Evolutionary conservation across 2,888 invertebrate species (phyloP), one percentile per base, ranked within the genome.

Genomic region (Callinectes sapidus): DNA sequence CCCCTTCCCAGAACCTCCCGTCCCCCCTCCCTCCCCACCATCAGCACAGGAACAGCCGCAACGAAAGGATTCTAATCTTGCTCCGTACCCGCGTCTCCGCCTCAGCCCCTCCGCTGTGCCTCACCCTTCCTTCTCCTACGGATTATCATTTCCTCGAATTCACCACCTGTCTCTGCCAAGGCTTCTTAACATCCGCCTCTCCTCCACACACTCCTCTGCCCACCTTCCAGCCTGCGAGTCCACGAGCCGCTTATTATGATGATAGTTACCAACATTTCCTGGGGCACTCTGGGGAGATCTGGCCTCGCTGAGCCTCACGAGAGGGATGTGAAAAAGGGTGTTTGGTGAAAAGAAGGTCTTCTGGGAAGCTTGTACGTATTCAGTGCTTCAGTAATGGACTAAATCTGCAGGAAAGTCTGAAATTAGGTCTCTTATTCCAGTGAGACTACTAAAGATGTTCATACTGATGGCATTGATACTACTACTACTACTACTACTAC

Each of bases 61-160:
- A 81, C 81, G 32, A 81, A 81, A 81, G 81, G 81, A 81, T 81
- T 81, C 81, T 81, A 81, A 81, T 81, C 81, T 32, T 81, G 48
- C 81, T 81, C 16, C 81, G 35, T 81, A 32, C 81, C 81, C 35
- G 81, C 81, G 32, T 81, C 16, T 39, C 23, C n/a, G n/a, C 71
- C 28, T 28, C 28, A 10, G 71, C 0, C n/a, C 71, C n/a, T 23
- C 71, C 71, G 48, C 71, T n/a, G 23, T 28, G 8, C 28, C 71
- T 28, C n/a, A 1, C 71, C 71, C 71, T 71, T 71, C 71, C 71
- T 28, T 71, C 71, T 23, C 71, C 71, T 28, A 71, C 71, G 71
- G 16, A 71, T n/a, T 28, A 71, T 71, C 71, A 71, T 71, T 71
- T 71, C 10, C 23, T 71, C 71, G 71, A 28, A 71, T 71, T 71